Conservation (phyloP, 1,140 invertebrate genomes). For the Batillaria attramentaria region DNA sequence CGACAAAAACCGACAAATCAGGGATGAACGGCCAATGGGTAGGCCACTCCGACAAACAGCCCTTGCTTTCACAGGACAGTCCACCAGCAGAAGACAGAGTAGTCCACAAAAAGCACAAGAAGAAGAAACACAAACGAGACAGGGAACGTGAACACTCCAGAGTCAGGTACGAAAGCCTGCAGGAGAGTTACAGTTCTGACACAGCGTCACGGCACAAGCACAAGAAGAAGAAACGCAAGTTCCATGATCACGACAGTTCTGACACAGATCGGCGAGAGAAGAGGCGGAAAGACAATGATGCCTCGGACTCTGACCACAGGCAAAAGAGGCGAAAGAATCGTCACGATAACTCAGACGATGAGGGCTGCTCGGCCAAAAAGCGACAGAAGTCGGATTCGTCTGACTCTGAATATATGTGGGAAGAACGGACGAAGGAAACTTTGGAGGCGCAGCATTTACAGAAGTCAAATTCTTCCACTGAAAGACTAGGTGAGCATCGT, state of each 20-base stretch:
- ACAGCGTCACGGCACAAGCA: neutral
- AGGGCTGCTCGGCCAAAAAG: conserved; percentile 4
- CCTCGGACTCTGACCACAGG: neutral
- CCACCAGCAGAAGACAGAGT: conserved; percentile 19
- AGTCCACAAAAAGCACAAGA: conserved; percentile 57
- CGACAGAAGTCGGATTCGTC: neutral
- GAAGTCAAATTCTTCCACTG: neutral
- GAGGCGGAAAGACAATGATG: neutral
- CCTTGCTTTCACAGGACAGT: conserved; percentile 28
- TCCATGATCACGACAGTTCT: neutral
- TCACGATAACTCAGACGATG: conserved; percentile 16
- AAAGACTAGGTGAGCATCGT: conserved; percentile 1
- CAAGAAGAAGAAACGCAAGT: conserved; percentile 28
- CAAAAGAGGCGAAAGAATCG: neutral
- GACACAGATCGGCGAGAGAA: conserved; percentile 14
- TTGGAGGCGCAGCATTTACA: conserved; percentile 13
- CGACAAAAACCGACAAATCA: neutral
- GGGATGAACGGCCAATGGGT: neutral
- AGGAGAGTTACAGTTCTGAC: neutral
- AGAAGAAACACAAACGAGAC: conserved; percentile 44
- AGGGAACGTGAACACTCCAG: neutral
- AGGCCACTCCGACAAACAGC: conserved; percentile 40
- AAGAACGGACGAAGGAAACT: conserved; percentile 39
- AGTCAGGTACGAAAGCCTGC: conserved; percentile 12
- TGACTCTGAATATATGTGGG: conserved; percentile 46